Evolutionary conservation across 2,113 vertebrate species (phyloP), one percentile per base, ranked within the genome.

Genomic region (Perognathus longimembris): DNA sequence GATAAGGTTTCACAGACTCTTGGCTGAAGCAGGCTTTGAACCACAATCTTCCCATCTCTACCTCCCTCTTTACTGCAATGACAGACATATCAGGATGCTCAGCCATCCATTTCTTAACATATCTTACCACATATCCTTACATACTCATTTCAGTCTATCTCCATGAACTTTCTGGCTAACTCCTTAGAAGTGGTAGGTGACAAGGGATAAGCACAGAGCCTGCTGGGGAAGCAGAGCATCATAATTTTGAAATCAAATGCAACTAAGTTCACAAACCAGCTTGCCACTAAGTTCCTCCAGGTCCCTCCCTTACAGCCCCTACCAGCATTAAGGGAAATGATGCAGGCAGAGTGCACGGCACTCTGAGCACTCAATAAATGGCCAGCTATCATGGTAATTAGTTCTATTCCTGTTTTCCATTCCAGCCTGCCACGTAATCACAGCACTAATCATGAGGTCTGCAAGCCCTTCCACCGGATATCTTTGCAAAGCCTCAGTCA

Each of bases 391-490:
- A 63, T 15, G 64, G 69, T 54, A 77, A 78, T 87, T 66, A 85
- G 59, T 59, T 93, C 90, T 85, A 78, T 91, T 88, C 90, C 77
- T 78, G 64, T 70, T 94, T 77, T 74, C 64, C 74, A 61, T 81
- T 81, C 77, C 4, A 5, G 67, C 50, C 75, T 42, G 14, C 85
- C 30, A 28, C 36, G 2, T 66, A 63, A 85, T 84, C 84, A 85
- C 77, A 94, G 87, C 3, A 22, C 78, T 86, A 73, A 66, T 89
- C 61, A 61, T 26, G 21, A 85, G 8, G 11, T 42, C 78, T 9
- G 11, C 7, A 20, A 5, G 64, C 30, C n/a, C 34, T 74, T 87
- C 69, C 84, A 77, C 0, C 61, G 5, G 63, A 67, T 15, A 14
- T 89, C 80, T 85, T 26, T 67, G 42, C 40, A 94, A 82, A 94